Evolutionary conservation across 2,888 invertebrate species (phyloP).

Genomic region (Lasioglossum lativentre): DNA sequence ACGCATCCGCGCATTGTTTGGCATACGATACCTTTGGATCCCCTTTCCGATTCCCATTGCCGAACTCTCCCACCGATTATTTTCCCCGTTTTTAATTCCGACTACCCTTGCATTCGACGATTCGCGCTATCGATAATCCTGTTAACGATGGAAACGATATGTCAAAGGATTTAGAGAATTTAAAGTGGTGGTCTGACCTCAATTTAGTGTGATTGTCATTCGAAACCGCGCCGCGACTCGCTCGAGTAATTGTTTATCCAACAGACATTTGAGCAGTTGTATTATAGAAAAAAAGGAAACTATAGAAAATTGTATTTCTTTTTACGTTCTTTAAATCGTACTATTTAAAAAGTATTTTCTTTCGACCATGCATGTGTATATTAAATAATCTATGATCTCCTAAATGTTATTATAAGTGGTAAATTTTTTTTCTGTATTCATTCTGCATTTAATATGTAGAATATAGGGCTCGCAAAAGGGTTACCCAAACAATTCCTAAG

Average conservation of each 20-base stretch:
- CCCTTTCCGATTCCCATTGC: constrained; percentile 47
- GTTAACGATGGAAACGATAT: constrained; percentile 34
- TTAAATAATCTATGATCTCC: too few relatives aligned
- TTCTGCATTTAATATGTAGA: too few relatives aligned
- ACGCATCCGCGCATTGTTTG: constrained; percentile 49
- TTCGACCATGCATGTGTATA: too few relatives aligned
- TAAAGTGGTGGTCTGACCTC: background rate
- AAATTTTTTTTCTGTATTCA: too few relatives aligned
- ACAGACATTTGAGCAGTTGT: background rate
- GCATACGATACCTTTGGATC: constrained; percentile 57
- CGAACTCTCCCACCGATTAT: constrained; percentile 53
- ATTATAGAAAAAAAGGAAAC: background rate
- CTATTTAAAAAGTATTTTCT: background rate
- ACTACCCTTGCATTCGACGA: constrained; percentile 1
- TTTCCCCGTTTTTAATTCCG: constrained; percentile 64
- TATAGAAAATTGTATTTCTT: background rate
- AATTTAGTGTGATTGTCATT: constrained; percentile 15
- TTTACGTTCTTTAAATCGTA: background rate
- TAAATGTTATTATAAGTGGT: too few relatives aligned
- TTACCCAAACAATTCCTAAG: too few relatives aligned
- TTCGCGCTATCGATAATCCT: constrained; percentile 52
- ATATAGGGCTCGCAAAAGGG: too few relatives aligned
- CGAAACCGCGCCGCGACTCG: background rate
- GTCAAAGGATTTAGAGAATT: constrained; percentile 21
- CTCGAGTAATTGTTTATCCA: background rate